A percentile compares a stretch with the other conserved stretches of the same genome.
These are phyloP conservation scores for Myiozetetes cayanensis DNA, from an alignment of 2,113 vertebrate genomes.

Conservation along the genomic window DNA sequence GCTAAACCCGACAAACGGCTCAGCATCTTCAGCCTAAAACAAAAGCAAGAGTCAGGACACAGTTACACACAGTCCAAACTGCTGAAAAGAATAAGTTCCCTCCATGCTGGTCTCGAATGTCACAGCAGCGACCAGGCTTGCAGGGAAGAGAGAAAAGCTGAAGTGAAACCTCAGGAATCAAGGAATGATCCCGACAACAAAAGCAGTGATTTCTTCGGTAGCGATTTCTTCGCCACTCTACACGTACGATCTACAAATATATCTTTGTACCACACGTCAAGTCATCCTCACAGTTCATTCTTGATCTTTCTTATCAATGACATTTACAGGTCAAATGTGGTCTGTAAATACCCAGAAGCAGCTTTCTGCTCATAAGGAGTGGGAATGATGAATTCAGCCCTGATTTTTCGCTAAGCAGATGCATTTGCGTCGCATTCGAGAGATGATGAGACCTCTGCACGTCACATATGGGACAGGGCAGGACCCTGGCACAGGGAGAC, in stretches of 20 bases:
- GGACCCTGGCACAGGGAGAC: background rate
- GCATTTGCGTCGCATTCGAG: background rate
- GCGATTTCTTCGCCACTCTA: background rate
- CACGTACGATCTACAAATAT: background rate
- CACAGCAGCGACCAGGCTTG: background rate
- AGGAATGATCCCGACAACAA: rapidly evolving
- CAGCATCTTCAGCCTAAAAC: slow-evolving; percentile 83
- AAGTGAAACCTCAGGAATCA: background rate
- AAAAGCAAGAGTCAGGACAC: background rate
- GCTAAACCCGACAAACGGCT: slow-evolving; percentile 85
- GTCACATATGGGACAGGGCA: background rate
- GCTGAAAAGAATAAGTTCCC: background rate
- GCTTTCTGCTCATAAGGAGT: background rate
- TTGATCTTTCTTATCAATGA: background rate
- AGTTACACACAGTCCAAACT: background rate
- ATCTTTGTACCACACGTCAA: background rate
- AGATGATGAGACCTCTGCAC: background rate
- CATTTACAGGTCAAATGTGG: background rate
- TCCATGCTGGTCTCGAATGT: background rate
- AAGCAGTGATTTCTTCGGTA: background rate
- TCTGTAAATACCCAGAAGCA: background rate
- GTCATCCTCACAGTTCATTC: background rate
- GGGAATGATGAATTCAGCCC: background rate
- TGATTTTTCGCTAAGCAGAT: background rate
- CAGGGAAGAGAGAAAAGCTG: background rate